Percentiles rank a stretch among this genome's conserved stretches.
phyloP scores from a whole-genome alignment of 1,140 invertebrate species.

The Grapholita molesta region DNA sequence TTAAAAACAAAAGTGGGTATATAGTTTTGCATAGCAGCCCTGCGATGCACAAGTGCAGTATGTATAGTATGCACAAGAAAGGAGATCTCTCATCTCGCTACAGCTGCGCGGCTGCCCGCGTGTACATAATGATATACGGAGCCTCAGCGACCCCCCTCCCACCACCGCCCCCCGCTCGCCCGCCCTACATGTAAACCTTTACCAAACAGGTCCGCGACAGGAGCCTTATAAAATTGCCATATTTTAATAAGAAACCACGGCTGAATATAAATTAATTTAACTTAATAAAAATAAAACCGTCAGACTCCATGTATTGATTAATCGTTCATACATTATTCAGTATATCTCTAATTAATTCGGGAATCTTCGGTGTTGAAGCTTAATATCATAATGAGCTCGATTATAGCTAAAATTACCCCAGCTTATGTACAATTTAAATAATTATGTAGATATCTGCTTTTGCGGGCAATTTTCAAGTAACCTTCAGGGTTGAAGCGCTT shows the following conservation, averaged over 20 bases:
- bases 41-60: background rate
- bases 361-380: background rate
- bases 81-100: slow-evolving; percentile 50
- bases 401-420: slow-evolving; percentile 31
- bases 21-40: background rate
- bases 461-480: slow-evolving; percentile 11
- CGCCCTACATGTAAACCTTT: slow-evolving; percentile 44
- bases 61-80: slow-evolving; percentile 39
- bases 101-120: slow-evolving; percentile 40
- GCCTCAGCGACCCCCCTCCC: slow-evolving; percentile 32
- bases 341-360: slow-evolving; percentile 50
- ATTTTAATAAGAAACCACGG: slow-evolving; percentile 68
- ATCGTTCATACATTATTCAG: slow-evolving; percentile 60
- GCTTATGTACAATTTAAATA: slow-evolving; percentile 19
- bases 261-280: slow-evolving; percentile 65
- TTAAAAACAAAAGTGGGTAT: background rate
- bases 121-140: slow-evolving; percentile 58
- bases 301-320: slow-evolving; percentile 43
- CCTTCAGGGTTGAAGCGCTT: background rate
- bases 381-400: slow-evolving; percentile 27
- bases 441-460: slow-evolving; percentile 12
- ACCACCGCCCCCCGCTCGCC: slow-evolving; percentile 25
- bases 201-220: slow-evolving; percentile 53
- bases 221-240: slow-evolving; percentile 68
- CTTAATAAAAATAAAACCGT: slow-evolving; percentile 48